These are phyloP conservation scores for Isichthys henryi DNA, from an alignment of 2,113 vertebrate species.

Conservation along the genomic window DNA sequence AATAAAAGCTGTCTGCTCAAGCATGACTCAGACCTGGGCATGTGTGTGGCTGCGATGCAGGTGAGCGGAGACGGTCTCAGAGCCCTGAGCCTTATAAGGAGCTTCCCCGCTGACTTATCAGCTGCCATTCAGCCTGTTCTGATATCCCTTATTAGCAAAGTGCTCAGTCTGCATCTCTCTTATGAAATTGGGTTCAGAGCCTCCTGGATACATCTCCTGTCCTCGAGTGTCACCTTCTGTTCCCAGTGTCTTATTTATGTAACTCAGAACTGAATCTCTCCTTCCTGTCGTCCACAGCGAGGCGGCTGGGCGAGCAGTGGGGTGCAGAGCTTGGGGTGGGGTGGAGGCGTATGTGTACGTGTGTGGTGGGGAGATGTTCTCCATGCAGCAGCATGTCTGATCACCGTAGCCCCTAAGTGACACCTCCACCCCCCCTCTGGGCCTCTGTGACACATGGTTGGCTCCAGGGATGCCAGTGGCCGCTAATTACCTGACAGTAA, in stretches of 20 bases:
- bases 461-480: neutral
- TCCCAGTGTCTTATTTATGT: neutral
- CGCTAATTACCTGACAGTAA: neutral
- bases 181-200: neutral
- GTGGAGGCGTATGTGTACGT: too few species aligned
- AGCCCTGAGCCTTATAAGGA: neutral
- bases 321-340: neutral
- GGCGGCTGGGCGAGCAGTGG: neutral
- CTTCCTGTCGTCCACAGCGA: neutral
- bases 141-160: neutral
- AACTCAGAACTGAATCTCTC: neutral
- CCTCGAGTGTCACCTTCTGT: neutral
- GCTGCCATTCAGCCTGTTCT: neutral
- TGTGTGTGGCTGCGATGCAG: neutral
- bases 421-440: neutral
- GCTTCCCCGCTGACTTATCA: neutral
- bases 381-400: neutral
- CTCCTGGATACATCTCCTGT: neutral
- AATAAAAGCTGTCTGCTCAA: neutral
- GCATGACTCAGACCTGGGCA: neutral
- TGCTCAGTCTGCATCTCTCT: neutral
- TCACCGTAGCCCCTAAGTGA: neutral
- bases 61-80: neutral
- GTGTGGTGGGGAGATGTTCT: neutral
- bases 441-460: neutral